Conservation (phyloP, 2,797 vertebrate species). For the Centropyge bicolor region DNA sequence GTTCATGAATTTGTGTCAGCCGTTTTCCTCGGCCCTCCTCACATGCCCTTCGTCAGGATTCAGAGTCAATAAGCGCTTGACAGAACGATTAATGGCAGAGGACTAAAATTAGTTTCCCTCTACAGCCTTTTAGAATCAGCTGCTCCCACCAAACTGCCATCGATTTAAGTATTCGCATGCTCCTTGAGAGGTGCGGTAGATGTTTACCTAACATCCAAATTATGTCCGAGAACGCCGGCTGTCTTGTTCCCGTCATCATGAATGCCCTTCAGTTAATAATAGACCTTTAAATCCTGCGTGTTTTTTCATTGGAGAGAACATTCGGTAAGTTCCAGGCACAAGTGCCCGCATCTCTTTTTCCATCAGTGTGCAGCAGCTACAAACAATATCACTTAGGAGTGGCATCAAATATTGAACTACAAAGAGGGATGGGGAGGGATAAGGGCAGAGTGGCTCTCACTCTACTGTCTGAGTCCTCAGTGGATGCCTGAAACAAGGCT, state of each 20-base stretch:
- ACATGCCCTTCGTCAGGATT: slow-evolving; percentile 37
- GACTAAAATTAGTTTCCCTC: slow-evolving; percentile 33
- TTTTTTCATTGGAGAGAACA: slow-evolving; percentile 28
- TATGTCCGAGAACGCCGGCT: slow-evolving; percentile 8
- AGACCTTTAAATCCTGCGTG: slow-evolving; percentile 34
- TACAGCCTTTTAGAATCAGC: slow-evolving; percentile 57
- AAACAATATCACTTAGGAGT: slow-evolving; percentile 76
- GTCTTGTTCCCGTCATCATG: slow-evolving; percentile 17
- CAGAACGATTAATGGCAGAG: slow-evolving; percentile 49
- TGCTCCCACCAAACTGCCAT: slow-evolving; percentile 41
- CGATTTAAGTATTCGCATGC: slow-evolving; percentile 21
- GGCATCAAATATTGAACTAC: slow-evolving; percentile 79
- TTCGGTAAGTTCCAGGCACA: slow-evolving; percentile 41
- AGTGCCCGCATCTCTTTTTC: slow-evolving; percentile 57
- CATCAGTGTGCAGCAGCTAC: slow-evolving; percentile 64
- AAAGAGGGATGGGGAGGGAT: slow-evolving; percentile 50
- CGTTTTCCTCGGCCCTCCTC: slow-evolving; percentile 41
- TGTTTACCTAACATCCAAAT: slow-evolving; percentile 30
- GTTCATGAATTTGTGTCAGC: slow-evolving; percentile 28
- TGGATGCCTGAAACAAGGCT: slow-evolving; percentile 43
- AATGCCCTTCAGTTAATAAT: slow-evolving; percentile 41
- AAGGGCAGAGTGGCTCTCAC: slow-evolving; percentile 50
- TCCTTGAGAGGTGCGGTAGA: slow-evolving; percentile 9
- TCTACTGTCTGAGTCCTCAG: slow-evolving; percentile 44
- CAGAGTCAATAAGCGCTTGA: slow-evolving; percentile 51